Evolutionary conservation across 2,797 vertebrate genomes (phyloP), one percentile per base, ranked within the genome.

Genomic region (Aselliscus stoliczkanus): DNA sequence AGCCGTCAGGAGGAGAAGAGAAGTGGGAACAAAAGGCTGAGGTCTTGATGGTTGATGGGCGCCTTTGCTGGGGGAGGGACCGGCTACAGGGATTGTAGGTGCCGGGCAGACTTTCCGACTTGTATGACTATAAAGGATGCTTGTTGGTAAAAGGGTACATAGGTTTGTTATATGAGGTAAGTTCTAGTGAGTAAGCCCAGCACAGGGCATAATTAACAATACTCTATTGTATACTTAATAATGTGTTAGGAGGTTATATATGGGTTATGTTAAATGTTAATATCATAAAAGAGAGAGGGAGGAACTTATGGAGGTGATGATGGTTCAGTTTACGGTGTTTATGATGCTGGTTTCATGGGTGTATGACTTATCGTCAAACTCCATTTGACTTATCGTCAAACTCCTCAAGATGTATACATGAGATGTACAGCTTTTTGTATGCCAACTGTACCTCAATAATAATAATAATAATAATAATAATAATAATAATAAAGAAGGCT

Each of bases 1-100:
- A 58, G 60, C 92, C 87, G 85, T 96, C 92, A 95, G 54, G 81
- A 82, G 85, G 56, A 65, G 92, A 86, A 76, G 56, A 69, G 86
- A 92, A 21, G 12, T 89, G 80, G 94, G 93, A 91, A 93, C 86
- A 84, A 72, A 89, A 89, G 83, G 56, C 95, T 84, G 94, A 82
- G 84, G 69, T 88, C 88, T 94, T 77, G 56, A 93, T 96, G 79
- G 21, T 1, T 1, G 34, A 39, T 54, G 76, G 88, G 70, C 39
- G 9, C 34, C 21, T 58, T 34, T 76, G 54, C 67, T 0, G 1
- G n/a, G 82, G 77, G 64, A 58, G 52, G 58, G 20, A 29, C 4
- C 12, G 31, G 13, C 47, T 60, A 21, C 70, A 75, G 90, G 73
- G 52, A 29, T 25, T 37, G 39, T 11, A 72, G 89, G 42, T 76